Percentiles rank a stretch among this genome's conserved stretches.
phyloP scores from a whole-genome alignment of 1,140 invertebrate genomes.

The Solenopsis invicta region DNA sequence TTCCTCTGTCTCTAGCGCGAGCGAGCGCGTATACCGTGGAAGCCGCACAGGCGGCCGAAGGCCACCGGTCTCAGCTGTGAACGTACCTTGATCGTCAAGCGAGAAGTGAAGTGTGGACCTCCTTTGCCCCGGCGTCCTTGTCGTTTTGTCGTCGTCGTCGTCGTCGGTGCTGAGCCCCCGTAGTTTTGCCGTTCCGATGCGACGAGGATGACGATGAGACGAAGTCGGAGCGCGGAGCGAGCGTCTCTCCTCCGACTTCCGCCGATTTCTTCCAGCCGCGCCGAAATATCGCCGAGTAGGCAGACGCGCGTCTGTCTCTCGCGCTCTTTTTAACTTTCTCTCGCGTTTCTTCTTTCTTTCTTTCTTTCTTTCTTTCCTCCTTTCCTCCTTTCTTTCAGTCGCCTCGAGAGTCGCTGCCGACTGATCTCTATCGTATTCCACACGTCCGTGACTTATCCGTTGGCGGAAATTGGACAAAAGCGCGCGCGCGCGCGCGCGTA shows the following conservation, averaged over 20 bases:
- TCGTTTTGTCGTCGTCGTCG: too few relatives aligned
- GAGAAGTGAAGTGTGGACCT: conserved; percentile 74
- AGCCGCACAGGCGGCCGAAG: conserved; percentile 73
- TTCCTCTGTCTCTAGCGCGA: conserved; percentile 67
- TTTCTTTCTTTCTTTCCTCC: background rate
- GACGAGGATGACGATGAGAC: conserved; percentile 65
- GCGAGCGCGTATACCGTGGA: conserved; percentile 63
- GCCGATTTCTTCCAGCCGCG: conserved; percentile 17
- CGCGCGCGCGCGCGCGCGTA: background rate
- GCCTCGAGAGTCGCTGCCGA: background rate
- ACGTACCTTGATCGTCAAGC: conserved; percentile 77
- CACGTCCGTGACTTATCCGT: conserved; percentile 3
- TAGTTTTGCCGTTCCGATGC: conserved; percentile 69
- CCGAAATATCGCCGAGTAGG: background rate
- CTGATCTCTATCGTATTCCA: conserved; percentile 17
- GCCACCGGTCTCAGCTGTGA: conserved; percentile 74
- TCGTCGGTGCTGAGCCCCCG: conserved; percentile 70
- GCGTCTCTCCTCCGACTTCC: conserved; percentile 50
- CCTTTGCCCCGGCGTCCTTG: conserved; percentile 76
- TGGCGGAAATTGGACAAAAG: conserved; percentile 17
- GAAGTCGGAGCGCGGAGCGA: conserved; percentile 20
- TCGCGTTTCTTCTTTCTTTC: background rate
- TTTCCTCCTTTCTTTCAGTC: background rate
- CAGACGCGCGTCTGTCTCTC: background rate
- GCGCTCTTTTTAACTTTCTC: background rate